A percentile compares a stretch with the other conserved stretches of the same genome.
Conservation (phyloP, 2,797 vertebrate genomes). For the Bovichtus variegatus region DNA sequence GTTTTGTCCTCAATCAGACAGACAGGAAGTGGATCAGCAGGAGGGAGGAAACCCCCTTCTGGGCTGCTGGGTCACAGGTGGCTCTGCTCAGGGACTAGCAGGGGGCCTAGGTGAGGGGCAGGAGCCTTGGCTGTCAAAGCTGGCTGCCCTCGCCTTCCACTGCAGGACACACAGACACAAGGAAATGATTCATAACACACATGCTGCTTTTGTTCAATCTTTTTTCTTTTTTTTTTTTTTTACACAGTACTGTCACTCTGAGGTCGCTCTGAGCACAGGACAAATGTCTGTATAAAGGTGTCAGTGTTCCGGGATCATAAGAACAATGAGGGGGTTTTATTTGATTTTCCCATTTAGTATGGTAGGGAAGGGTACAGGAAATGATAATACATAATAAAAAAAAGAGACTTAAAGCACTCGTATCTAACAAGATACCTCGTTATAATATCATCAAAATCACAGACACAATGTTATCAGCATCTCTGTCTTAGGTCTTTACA, state of each 20-base stretch:
- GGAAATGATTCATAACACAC: constrained; percentile 51
- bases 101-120: constrained; percentile 95
- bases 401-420: not conserved
- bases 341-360: not conserved
- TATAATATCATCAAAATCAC: not conserved
- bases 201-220: constrained; percentile 4
- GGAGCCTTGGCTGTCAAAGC: constrained; percentile 97
- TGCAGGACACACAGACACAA: constrained; percentile 77
- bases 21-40: constrained; percentile 80
- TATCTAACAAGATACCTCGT: not conserved
- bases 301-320: not conserved
- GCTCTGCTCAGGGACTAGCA: constrained; percentile 90
- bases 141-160: constrained; percentile 97
- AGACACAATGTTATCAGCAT: not conserved
- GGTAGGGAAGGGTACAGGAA: not conserved
- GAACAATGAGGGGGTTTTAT: not conserved
- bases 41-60: constrained; percentile 71
- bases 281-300: not conserved
- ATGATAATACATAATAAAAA: not conserved
- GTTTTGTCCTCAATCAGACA: constrained; percentile 81
- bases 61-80: constrained; percentile 80
- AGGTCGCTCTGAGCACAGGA: not conserved
- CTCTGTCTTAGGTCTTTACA: not conserved
- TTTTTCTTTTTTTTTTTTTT: not conserved
- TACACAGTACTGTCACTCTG: not conserved